Base-by-base conservation (phyloP, 2,797 vertebrate genomes). In the Percopsis omiscomaycus region DNA sequence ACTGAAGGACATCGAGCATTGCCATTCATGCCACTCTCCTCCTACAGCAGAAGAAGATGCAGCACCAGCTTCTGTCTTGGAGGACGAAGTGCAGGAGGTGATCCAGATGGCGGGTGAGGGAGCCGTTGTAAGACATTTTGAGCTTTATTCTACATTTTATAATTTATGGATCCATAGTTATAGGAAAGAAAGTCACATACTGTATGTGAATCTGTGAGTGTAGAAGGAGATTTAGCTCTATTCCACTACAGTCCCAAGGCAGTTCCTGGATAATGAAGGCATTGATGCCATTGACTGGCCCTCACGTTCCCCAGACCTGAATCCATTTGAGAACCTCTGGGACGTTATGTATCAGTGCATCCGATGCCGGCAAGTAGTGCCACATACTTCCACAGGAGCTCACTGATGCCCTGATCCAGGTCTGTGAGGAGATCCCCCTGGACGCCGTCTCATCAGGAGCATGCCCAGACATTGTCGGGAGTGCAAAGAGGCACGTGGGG, bases 21-120 rank as follows among this genome's bases (percentile, higher is more conserved):
- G 77, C 59, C 72, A 74, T 66, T 65, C 77, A 69, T 89, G 82
- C 66, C 85, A 80, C 49, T 61, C 68, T 5, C 64, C 64, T 65
- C 55, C 77, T 4, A 22, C 72, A 13, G 27, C 69, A 30, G 75
- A 46, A 60, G 77, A 71, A 42, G 64, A 61, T 27, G 76, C 75
- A 49, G 68, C 45, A 3, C 67, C 80, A 45, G 56, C 73, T 61
- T 70, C 56, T 82, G 80, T 44, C 67, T 16, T 47, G 22, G 68
- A 10, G 57, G 75, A 15, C 12, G 55, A 68, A 42, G 55, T 45
- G 49, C 71, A 74, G 53, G 51, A 3, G 12, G 49, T 14, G 15
- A 32, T 59, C n/a, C 32, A 71, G 32, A 8, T 58, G 50, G 4
- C 52, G 28, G 16, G 22, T 10, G 74, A 78, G 15, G 49, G 4